Conservation (phyloP, 2,797 vertebrate genomes). For the Cryptoprocta ferox region DNA sequence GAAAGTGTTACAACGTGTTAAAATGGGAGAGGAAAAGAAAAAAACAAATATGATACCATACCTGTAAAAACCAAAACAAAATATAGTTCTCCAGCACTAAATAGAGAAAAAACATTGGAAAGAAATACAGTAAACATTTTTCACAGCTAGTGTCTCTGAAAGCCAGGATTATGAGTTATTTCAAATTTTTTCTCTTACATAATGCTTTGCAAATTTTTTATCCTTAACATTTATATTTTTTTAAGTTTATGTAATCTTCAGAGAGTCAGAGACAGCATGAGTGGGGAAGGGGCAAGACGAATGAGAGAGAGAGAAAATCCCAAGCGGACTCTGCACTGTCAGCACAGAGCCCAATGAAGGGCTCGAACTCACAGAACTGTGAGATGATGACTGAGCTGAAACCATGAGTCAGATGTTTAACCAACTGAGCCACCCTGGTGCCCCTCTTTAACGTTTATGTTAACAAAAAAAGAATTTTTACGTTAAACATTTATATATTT, state of each 20-base stretch:
- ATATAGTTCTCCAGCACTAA: background rate
- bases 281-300: too few species aligned
- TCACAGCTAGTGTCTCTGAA: background rate
- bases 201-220: background rate
- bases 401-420: too few species aligned
- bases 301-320: too few species aligned
- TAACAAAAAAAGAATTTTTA: constrained; percentile 15
- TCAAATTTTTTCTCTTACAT: background rate
- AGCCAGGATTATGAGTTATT: background rate
- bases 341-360: too few species aligned
- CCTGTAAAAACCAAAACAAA: background rate
- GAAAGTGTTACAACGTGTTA: background rate
- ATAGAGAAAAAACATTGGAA: background rate
- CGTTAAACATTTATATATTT: background rate
- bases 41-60: background rate
- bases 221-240: background rate
- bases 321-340: too few species aligned
- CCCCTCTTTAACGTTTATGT: background rate
- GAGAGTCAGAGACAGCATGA: too few species aligned
- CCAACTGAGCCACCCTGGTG: too few species aligned
- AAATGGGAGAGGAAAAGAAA: background rate
- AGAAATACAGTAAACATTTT: background rate
- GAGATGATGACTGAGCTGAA: too few species aligned
- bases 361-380: too few species aligned
- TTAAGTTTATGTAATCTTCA: too few species aligned